A percentile compares a stretch with the other conserved stretches of the same genome.
Evolutionary conservation across 2,797 vertebrate genomes (phyloP).

Genomic region (Acipenser transmontanus): DNA sequence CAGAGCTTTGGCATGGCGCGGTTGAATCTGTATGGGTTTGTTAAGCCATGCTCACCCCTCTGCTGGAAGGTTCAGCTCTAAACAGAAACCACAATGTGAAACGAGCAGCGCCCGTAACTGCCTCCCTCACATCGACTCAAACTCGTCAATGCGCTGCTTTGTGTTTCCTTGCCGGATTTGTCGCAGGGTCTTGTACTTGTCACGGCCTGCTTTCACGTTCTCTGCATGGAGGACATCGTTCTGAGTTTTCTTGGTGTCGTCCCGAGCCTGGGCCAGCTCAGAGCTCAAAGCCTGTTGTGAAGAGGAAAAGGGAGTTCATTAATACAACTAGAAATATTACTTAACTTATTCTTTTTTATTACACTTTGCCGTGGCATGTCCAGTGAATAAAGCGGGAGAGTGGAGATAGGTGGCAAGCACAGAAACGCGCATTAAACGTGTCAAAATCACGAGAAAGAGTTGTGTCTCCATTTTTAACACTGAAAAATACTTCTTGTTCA

Average conservation of each 20-base stretch:
- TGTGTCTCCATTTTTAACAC: too few species aligned
- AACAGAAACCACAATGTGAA: slow-evolving; percentile 60
- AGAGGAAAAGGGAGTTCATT: slow-evolving; percentile 13
- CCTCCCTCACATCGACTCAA: slow-evolving; percentile 89
- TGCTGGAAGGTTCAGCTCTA: slow-evolving; percentile 68
- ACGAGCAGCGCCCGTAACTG: slow-evolving; percentile 10
- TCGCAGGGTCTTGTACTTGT: slow-evolving; percentile 96
- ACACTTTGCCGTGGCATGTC: too few species aligned
- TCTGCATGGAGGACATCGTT: slow-evolving; percentile 93
- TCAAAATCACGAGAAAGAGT: too few species aligned
- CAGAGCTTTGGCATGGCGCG: slow-evolving; percentile 88
- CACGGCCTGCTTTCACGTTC: slow-evolving; percentile 92
- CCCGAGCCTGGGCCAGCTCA: slow-evolving; percentile 88
- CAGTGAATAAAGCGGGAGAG: too few species aligned
- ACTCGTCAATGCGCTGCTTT: slow-evolving; percentile 98
- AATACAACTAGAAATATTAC: too few species aligned
- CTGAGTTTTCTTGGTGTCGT: slow-evolving; percentile 92
- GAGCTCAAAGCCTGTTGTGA: slow-evolving; percentile 80
- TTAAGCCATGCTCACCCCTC: slow-evolving; percentile 70
- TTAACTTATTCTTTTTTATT: too few species aligned
- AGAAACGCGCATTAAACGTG: too few species aligned
- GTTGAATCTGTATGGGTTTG: slow-evolving; percentile 56
- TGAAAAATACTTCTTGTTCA: too few species aligned
- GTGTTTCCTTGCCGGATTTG: slow-evolving; percentile 96
- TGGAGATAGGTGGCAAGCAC: too few species aligned